These are phyloP conservation scores for Apantesis nais DNA, from an alignment of 2,888 invertebrate genomes.

Conservation along the genomic window DNA sequence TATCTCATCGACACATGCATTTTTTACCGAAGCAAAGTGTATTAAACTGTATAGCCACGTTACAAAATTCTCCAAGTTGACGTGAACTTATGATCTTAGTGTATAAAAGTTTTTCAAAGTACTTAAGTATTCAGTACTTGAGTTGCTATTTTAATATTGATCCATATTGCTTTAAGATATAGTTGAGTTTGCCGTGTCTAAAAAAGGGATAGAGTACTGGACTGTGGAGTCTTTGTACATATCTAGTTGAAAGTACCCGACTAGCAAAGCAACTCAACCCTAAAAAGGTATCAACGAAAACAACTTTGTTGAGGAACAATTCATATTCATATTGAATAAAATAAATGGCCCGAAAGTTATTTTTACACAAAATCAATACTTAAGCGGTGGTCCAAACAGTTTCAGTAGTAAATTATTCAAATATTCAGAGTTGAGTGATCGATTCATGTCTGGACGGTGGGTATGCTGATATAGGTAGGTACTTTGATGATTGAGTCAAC, in stretches of 20 bases:
- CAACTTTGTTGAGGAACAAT: slow-evolving; percentile 13
- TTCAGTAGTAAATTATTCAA: slow-evolving; percentile 55
- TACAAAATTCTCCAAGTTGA: slow-evolving; percentile 1
- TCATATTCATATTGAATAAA: slow-evolving; percentile 36
- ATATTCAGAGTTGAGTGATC: slow-evolving; percentile 42
- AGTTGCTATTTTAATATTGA: slow-evolving; percentile 23
- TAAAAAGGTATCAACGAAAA: slow-evolving; percentile 18
- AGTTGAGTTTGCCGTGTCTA: background rate
- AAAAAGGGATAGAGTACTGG: background rate
- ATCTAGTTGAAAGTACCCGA: background rate
- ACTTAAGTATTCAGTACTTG: slow-evolving; percentile 4
- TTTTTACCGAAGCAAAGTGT: slow-evolving; percentile 12
- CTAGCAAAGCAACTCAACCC: slow-evolving; percentile 10
- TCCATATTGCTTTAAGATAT: background rate
- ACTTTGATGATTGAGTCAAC: slow-evolving; percentile 34
- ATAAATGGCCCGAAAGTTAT: slow-evolving; percentile 36
- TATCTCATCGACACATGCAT: slow-evolving; percentile 16
- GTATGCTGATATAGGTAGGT: slow-evolving; percentile 17
- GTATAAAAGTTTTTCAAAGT: slow-evolving; percentile 1
- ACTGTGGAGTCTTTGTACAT: background rate
- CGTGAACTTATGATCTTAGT: slow-evolving; percentile 3
- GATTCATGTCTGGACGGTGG: slow-evolving; percentile 25
- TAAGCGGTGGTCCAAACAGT: slow-evolving; percentile 33
- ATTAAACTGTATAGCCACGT: slow-evolving; percentile 9
- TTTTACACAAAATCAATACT: slow-evolving; percentile 56